A percentile compares a stretch with the other conserved stretches of the same genome.
Evolutionary conservation across 1,140 invertebrate species (phyloP).

Genomic region (Tetranychus urticae): DNA sequence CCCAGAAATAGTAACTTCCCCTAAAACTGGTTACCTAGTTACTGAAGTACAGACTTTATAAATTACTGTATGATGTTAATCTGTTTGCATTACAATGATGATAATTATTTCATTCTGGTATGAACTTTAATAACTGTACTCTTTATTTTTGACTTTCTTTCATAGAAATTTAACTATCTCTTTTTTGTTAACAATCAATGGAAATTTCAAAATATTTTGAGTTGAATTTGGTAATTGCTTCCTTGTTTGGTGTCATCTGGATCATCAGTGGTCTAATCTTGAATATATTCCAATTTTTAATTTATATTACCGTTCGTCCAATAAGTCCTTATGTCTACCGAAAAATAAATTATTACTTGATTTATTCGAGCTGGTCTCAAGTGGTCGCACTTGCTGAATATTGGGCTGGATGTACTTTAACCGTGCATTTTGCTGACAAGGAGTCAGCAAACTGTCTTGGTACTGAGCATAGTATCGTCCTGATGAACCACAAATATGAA

Average conservation of each 20-base stretch:
- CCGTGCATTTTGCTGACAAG: conserved; percentile 48
- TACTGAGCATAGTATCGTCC: conserved; percentile 59
- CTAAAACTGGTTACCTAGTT: too few species aligned
- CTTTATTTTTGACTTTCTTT: too few species aligned
- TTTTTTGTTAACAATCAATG: background rate
- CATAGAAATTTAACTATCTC: too few species aligned
- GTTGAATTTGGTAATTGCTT: background rate
- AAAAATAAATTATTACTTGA: conserved; percentile 71
- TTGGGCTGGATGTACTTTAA: conserved; percentile 54
- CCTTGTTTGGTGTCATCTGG: conserved; percentile 1
- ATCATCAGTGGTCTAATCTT: conserved; percentile 65
- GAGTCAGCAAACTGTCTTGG: conserved; percentile 53
- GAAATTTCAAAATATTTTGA: background rate
- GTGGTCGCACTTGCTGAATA: conserved; percentile 73
- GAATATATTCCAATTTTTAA: conserved; percentile 48
- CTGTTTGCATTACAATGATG: too few species aligned
- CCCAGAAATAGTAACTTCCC: too few species aligned
- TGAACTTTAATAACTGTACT: too few species aligned
- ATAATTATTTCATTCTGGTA: too few species aligned
- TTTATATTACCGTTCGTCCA: conserved; percentile 46
- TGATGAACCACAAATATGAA: conserved; percentile 91
- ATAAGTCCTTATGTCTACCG: conserved; percentile 51
- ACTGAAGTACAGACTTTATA: too few species aligned
- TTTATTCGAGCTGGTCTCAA: conserved; percentile 67
- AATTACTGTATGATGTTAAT: too few species aligned